phyloP scores from a whole-genome alignment of 2,888 invertebrate genomes.

The Bruchidius siliquastri region DNA sequence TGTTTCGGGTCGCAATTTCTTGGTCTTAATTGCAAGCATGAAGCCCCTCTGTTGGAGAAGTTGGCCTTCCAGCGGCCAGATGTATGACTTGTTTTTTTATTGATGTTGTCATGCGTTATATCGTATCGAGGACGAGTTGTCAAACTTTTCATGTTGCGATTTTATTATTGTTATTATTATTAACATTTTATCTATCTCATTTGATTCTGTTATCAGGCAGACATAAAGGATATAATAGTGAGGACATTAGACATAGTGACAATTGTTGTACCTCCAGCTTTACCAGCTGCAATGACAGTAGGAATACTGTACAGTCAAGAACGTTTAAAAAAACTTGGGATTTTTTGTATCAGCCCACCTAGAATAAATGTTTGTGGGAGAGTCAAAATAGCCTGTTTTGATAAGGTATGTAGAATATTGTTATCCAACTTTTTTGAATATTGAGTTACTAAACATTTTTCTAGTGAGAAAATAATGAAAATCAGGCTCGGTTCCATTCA shows the following conservation, averaged over 20 bases:
- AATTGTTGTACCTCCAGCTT: conserved; percentile 87
- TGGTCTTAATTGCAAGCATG: no score
- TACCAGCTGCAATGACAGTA: conserved; percentile 85
- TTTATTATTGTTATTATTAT: no score
- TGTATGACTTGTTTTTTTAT: no score
- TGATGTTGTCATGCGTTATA: no score
- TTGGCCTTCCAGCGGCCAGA: no score
- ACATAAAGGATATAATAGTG: conserved; percentile 59
- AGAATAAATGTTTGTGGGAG: conserved; percentile 77
- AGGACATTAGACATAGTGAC: conserved; percentile 87
- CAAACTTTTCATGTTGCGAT: no score
- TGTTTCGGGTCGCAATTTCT: no score
- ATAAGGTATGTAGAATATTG: conserved; percentile 61
- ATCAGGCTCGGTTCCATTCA: no score
- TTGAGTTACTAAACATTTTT: no score
- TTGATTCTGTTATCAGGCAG: conserved; percentile 29
- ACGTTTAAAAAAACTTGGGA: conserved; percentile 60
- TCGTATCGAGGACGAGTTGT: no score
- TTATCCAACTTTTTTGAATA: conserved; percentile 8
- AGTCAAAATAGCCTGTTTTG: conserved; percentile 80
- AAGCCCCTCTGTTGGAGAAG: no score
- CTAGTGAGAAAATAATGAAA: no score
- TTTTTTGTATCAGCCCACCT: conserved; percentile 76
- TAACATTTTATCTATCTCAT: not conserved
- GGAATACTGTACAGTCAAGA: conserved; percentile 75